Evolutionary conservation across 1,140 invertebrate genomes (phyloP).

Genomic region (Anoplophora glabripennis): DNA sequence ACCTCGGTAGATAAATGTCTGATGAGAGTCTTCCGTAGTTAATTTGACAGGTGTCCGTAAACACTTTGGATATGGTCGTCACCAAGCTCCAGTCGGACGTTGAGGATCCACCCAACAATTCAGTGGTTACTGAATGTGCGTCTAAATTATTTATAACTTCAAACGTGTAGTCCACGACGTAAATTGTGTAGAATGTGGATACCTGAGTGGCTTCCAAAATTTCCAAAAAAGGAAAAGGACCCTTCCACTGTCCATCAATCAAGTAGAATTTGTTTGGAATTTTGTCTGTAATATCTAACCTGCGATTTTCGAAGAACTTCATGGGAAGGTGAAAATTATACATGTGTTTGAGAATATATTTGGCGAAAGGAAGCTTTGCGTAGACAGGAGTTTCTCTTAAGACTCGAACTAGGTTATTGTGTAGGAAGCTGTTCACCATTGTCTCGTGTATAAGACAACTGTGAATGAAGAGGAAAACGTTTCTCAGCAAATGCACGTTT

Average conservation of each 20-base stretch:
- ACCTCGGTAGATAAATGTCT: slow-evolving; percentile 38
- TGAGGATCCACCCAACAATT: too few species aligned
- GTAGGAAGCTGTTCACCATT: slow-evolving; percentile 28
- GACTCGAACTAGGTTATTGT: slow-evolving; percentile 21
- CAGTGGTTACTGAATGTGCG: too few species aligned
- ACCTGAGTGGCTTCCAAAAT: slow-evolving; percentile 31
- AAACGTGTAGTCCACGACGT: slow-evolving; percentile 37
- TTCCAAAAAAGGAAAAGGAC: slow-evolving; percentile 39
- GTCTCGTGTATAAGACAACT: slow-evolving; percentile 30
- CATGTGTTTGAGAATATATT: slow-evolving; percentile 26
- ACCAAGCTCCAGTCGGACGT: too few species aligned
- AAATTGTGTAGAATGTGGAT: slow-evolving; percentile 36
- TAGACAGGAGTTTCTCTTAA: slow-evolving; percentile 25
- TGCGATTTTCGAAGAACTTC: slow-evolving; percentile 35
- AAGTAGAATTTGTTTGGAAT: slow-evolving; percentile 40
- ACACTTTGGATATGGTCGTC: too few species aligned
- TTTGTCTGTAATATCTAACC: slow-evolving; percentile 36
- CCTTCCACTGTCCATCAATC: slow-evolving; percentile 33
- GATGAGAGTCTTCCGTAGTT: slow-evolving; percentile 31
- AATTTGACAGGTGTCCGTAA: too few species aligned
- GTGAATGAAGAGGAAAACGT: slow-evolving; percentile 34
- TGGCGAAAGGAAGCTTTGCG: slow-evolving; percentile 26
- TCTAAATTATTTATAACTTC: too few species aligned
- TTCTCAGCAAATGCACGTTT: slow-evolving; percentile 27
- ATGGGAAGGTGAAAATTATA: slow-evolving; percentile 36